These are phyloP conservation scores for Chlorodrepanis virens DNA, from an alignment of 2,113 vertebrate genomes.

Conservation along the genomic window DNA sequence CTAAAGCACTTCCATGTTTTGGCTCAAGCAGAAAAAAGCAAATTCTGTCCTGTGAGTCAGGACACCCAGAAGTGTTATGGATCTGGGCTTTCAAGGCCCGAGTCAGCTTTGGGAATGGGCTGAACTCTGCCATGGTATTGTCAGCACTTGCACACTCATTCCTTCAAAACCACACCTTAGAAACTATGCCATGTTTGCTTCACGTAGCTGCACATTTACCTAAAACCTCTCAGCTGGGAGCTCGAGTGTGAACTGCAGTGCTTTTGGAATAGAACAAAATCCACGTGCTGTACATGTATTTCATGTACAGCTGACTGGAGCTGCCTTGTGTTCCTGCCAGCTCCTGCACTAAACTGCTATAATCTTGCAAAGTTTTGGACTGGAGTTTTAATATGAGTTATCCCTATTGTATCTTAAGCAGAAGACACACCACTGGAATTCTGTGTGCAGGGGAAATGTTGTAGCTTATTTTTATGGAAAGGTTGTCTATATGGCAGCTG, in stretches of 20 bases:
- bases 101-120: neutral
- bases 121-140: neutral
- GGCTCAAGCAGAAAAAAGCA: neutral
- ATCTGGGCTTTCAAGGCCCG: neutral
- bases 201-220: neutral
- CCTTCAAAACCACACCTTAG: neutral
- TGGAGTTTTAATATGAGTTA: neutral
- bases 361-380: neutral
- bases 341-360: neutral
- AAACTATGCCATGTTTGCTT: neutral
- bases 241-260: neutral
- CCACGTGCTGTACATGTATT: neutral
- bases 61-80: neutral
- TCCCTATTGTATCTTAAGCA: neutral
- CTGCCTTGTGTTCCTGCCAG: neutral
- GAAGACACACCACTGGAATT: neutral
- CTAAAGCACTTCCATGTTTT: accelerated
- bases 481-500: neutral
- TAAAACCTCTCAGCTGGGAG: neutral
- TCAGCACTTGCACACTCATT: neutral
- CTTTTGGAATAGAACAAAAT: neutral
- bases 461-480: neutral
- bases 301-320: neutral
- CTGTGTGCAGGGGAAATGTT: neutral
- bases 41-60: neutral